Conservation (phyloP, 1,140 invertebrate genomes). For the Pantala flavescens region DNA sequence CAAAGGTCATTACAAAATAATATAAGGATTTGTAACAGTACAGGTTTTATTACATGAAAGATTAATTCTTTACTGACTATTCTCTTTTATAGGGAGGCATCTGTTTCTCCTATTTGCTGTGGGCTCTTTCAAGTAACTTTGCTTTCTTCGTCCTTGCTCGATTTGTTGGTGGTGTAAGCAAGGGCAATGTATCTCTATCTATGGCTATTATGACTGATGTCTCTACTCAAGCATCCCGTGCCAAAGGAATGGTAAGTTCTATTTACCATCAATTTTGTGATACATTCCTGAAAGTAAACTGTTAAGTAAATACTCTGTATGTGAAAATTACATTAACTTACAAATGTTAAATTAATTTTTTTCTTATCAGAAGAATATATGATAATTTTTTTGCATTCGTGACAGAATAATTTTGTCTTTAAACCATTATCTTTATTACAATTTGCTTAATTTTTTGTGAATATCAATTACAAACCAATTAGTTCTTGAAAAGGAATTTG, state of each 20-base stretch:
- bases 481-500: no score
- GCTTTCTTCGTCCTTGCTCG: constrained; percentile 84
- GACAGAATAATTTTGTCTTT: no score
- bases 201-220: constrained; percentile 95
- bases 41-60: no score
- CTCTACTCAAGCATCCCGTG: constrained; percentile 65
- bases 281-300: no score
- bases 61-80: constrained; percentile 5
- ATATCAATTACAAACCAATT: no score
- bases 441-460: no score
- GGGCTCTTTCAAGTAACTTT: constrained; percentile 83
- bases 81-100: constrained; percentile 59
- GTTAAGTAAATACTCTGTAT: constrained; percentile 15
- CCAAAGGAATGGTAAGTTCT: constrained; percentile 80
- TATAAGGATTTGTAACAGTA: no score
- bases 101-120: constrained; percentile 72
- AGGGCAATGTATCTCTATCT: constrained; percentile 91
- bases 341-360: not conserved
- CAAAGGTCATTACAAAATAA: no score
- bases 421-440: no score
- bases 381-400: no score
- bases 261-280: constrained; percentile 18
- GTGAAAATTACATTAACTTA: not conserved
- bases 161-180: constrained; percentile 87
- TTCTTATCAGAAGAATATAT: no score